Percentiles rank a stretch among this genome's conserved stretches.
These are phyloP conservation scores for Pseudorasbora parva DNA, from an alignment of 2,113 vertebrate genomes.

Conservation along the genomic window DNA sequence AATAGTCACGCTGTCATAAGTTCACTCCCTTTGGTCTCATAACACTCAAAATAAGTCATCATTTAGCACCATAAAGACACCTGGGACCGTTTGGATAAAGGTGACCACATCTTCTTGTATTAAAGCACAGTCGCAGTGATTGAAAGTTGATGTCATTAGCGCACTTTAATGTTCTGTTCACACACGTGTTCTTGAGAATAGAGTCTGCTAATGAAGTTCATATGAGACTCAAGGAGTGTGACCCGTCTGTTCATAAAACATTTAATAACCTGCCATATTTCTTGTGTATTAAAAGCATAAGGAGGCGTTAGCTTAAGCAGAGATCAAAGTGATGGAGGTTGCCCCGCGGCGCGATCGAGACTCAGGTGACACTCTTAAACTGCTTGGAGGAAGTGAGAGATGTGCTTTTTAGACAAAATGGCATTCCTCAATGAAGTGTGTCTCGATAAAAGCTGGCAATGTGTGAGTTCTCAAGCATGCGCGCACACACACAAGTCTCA, in stretches of 20 bases:
- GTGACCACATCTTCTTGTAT: slow-evolving; percentile 7
- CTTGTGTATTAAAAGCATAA: slow-evolving; percentile 19
- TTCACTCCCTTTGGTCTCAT: slow-evolving; percentile 12
- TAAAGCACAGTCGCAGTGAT: slow-evolving; percentile 20
- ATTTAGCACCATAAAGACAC: slow-evolving; percentile 3
- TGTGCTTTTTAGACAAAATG: not conserved
- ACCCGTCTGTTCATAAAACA: slow-evolving; percentile 31
- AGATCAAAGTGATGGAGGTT: slow-evolving; percentile 48
- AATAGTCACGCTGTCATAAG: slow-evolving; percentile 15
- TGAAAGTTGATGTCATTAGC: slow-evolving; percentile 20
- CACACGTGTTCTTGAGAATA: slow-evolving; percentile 3
- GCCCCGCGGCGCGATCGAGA: not conserved
- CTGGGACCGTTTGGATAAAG: not conserved
- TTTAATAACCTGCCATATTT: slow-evolving; percentile 1
- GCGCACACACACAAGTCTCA: not conserved
- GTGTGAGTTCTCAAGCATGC: slow-evolving; percentile 46
- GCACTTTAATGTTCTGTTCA: slow-evolving; percentile 13
- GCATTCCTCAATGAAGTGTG: slow-evolving; percentile 21
- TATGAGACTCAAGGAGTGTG: slow-evolving; percentile 28
- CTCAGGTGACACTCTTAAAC: slow-evolving; percentile 52
- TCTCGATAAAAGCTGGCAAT: slow-evolving; percentile 46
- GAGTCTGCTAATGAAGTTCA: slow-evolving; percentile 40
- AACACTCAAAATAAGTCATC: slow-evolving; percentile 26
- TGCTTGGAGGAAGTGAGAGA: slow-evolving; percentile 37
- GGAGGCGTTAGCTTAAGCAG: slow-evolving; percentile 10